Evolutionary conservation across 2,113 vertebrate species (phyloP).

Genomic region (Psammodynastes pulverulentus): DNA sequence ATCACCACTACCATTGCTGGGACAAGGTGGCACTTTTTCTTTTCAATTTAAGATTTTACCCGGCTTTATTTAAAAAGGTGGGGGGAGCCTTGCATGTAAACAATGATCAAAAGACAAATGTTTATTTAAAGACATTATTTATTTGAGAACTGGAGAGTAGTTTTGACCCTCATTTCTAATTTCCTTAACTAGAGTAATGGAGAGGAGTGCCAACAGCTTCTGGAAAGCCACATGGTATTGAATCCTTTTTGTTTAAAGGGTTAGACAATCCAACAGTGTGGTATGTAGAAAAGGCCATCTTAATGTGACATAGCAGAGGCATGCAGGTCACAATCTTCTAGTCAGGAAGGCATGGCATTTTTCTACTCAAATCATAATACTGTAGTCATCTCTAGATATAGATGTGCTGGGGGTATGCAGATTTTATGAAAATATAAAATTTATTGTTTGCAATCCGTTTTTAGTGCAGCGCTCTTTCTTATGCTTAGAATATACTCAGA

Average conservation of each 20-base stretch:
- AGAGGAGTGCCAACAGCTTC: background rate
- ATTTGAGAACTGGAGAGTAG: background rate
- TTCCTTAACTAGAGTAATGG: background rate
- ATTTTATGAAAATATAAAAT: background rate
- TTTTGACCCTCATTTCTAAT: background rate
- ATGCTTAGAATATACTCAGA: background rate
- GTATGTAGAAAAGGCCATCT: background rate
- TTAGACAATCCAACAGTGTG: background rate
- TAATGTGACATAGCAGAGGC: background rate
- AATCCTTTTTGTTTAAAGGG: background rate
- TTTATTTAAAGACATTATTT: background rate
- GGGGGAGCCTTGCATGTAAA: background rate
- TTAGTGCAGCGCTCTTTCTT: background rate
- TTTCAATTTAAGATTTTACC: background rate
- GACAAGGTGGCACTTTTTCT: background rate
- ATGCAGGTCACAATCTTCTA: background rate
- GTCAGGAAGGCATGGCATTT: background rate
- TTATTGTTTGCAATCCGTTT: background rate
- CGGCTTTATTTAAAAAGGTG: no score
- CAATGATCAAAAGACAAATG: background rate
- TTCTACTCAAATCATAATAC: background rate
- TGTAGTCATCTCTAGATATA: background rate
- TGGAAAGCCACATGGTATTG: background rate
- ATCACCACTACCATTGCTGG: constrained; percentile 24
- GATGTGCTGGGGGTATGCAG: background rate